Percentiles rank a stretch among this genome's conserved stretches.
phyloP scores from a whole-genome alignment of 2,888 invertebrate genomes.

The Cremastinae sp. region DNA sequence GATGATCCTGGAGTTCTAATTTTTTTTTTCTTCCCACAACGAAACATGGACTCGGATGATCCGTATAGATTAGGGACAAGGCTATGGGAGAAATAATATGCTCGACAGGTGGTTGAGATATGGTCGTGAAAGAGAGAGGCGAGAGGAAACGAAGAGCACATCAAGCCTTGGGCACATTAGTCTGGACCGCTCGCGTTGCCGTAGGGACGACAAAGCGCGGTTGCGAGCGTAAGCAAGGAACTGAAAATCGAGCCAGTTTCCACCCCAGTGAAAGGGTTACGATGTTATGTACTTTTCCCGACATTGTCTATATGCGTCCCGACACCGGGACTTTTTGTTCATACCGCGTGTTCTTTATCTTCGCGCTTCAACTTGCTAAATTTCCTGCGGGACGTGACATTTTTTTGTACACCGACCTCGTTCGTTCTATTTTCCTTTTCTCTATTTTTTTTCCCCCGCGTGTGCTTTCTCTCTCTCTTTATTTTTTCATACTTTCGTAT shows the following conservation, averaged over 20 bases:
- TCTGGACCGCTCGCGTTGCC: constrained; percentile 60
- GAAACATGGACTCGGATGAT: constrained; percentile 51
- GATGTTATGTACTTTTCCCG: constrained; percentile 10
- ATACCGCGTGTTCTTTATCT: too few species aligned
- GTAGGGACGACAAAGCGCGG: constrained; percentile 62
- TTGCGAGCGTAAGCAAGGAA: constrained; percentile 32
- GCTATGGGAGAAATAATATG: constrained; percentile 57
- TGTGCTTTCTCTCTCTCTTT: too few species aligned
- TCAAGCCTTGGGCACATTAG: constrained; percentile 58
- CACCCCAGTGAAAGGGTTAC: constrained; percentile 32
- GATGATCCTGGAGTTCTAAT: not conserved
- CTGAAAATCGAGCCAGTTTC: constrained; percentile 44
- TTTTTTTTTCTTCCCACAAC: constrained; percentile 2
- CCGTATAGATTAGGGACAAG: constrained; percentile 56
- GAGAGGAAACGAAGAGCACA: constrained; percentile 5
- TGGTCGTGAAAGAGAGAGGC: constrained; percentile 26
- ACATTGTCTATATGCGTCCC: constrained; percentile 2
- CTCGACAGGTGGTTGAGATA: constrained; percentile 64
- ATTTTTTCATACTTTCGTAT: too few species aligned
- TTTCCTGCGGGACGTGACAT: too few species aligned
- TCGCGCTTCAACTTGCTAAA: too few species aligned
- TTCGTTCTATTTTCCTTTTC: too few species aligned
- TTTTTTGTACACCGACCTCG: too few species aligned
- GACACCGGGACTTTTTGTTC: constrained; percentile 14
- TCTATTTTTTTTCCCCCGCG: too few species aligned